Conservation (phyloP, 2,113 vertebrate species). For the Boleophthalmus pectinirostris region DNA sequence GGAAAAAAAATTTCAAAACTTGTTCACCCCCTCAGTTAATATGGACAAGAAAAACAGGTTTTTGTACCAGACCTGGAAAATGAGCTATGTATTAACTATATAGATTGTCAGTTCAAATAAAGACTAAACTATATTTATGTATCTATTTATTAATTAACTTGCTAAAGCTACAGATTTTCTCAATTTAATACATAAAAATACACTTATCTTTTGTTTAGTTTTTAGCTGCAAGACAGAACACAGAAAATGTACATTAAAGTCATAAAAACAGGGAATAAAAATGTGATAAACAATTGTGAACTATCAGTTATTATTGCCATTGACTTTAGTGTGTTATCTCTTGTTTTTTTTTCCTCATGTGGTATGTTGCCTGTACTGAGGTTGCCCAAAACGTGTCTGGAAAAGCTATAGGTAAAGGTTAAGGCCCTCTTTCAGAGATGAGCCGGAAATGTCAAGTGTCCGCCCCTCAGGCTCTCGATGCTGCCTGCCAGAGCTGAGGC, state of each 20-base stretch:
- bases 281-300: background rate
- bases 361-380: conserved; percentile 40
- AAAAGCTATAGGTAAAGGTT: conserved; percentile 72
- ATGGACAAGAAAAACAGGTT: conserved; percentile 26
- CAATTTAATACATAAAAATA: background rate
- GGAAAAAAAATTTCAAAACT: conserved; percentile 7
- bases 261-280: background rate
- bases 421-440: conserved; percentile 76
- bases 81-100: background rate
- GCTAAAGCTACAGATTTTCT: background rate
- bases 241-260: background rate
- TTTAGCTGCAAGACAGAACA: background rate
- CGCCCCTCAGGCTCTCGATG: conserved; percentile 60
- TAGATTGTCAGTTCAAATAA: background rate
- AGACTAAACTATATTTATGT: background rate
- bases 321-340: conserved; percentile 26
- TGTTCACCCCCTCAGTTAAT: background rate
- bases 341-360: conserved; percentile 29
- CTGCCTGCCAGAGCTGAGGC: conserved; percentile 50
- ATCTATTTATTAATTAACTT: background rate
- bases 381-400: conserved; percentile 66
- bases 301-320: conserved; percentile 10
- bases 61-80: background rate
- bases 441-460: conserved; percentile 78
- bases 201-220: conserved; percentile 2